phyloP scores from a whole-genome alignment of 2,888 invertebrate genomes.

The Rhorus exstirpatorius region DNA sequence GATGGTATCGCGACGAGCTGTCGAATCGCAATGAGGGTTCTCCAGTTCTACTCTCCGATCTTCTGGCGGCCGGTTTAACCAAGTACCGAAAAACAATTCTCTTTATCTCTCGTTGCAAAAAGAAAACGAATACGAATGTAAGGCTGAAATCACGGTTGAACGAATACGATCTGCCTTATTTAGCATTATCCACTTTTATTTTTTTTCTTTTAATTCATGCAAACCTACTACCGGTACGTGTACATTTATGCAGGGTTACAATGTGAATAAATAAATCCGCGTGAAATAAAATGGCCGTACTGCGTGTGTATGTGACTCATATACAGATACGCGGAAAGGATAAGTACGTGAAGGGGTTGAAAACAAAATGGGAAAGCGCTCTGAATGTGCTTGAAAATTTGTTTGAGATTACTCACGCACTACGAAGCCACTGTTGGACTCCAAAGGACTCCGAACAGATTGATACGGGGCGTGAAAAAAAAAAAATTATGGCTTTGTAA shows the following conservation, averaged over 20 bases:
- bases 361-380: conserved; percentile 35
- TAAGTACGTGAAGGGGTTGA: conserved; percentile 5
- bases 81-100: conserved; percentile 47
- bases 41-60: conserved; percentile 2
- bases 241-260: background rate
- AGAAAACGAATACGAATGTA: conserved; percentile 6
- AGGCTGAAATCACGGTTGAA: background rate
- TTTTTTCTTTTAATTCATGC: background rate
- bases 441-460: background rate
- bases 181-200: background rate
- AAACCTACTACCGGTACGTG: background rate
- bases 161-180: background rate
- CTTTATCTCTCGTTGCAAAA: background rate
- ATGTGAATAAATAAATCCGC: background rate
- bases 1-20: conserved; percentile 12
- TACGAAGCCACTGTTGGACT: conserved; percentile 20
- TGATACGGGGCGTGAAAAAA: conserved; percentile 7
- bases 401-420: conserved; percentile 45
- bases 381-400: conserved; percentile 39
- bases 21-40: conserved; percentile 49
- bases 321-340: background rate
- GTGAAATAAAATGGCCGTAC: background rate
- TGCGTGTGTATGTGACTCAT: conserved; percentile 21
- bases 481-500: background rate
- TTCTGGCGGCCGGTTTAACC: conserved; percentile 32